Percentiles rank a stretch among this genome's conserved stretches.
Conservation (phyloP, 2,888 invertebrate genomes). For the Orthosia cruda region DNA sequence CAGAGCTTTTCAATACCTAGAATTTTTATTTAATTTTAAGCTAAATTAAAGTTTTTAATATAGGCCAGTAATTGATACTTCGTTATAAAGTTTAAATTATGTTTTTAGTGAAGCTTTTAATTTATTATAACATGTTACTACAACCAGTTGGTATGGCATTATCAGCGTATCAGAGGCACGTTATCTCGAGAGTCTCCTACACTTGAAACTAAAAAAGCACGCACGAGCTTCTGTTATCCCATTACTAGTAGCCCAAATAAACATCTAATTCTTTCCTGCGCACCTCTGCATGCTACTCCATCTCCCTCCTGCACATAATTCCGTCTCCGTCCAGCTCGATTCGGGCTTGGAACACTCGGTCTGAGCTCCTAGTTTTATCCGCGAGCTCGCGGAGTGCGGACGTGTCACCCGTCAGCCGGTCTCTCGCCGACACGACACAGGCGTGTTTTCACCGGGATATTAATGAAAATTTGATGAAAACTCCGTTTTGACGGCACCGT, state of each 20-base stretch:
- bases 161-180: conserved; percentile 39
- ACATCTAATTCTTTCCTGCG: conserved; percentile 91
- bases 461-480: conserved; percentile 87
- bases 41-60: neutral
- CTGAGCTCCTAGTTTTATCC: conserved; percentile 87
- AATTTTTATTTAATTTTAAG: neutral
- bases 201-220: conserved; percentile 84
- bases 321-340: conserved; percentile 80
- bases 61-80: neutral
- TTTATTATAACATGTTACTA: neutral
- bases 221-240: conserved; percentile 86
- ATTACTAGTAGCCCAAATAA: conserved; percentile 89
- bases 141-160: conserved; percentile 26
- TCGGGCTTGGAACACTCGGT: conserved; percentile 79
- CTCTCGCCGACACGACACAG: conserved; percentile 74
- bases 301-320: conserved; percentile 76
- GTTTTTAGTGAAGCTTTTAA: neutral
- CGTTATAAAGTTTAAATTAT: neutral
- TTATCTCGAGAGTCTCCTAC: conserved; percentile 64
- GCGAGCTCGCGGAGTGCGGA: conserved; percentile 79
- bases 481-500: conserved; percentile 76
- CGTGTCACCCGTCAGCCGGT: conserved; percentile 70
- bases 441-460: conserved; percentile 85
- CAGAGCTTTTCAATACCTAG: neutral
- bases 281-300: conserved; percentile 86